Conservation (phyloP, 2,113 vertebrate genomes). For the Bungarus multicinctus region DNA sequence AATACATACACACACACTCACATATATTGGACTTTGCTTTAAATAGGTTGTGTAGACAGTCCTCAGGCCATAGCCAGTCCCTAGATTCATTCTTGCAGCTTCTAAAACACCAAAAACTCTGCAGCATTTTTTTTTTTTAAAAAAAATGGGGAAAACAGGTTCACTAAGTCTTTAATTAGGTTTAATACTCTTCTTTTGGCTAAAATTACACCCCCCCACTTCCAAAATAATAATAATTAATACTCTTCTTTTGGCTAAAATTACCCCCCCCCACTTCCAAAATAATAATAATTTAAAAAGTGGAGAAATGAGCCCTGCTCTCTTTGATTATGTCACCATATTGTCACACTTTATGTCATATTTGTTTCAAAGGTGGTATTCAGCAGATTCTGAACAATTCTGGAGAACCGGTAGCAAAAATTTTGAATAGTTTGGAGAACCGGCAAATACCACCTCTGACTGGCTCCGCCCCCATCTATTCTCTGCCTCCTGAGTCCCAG, state of each 20-base stretch:
- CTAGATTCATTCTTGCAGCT: not conserved
- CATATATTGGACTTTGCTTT: not conserved
- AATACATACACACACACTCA: not conserved
- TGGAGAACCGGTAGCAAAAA: no score
- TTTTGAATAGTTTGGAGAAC: no score
- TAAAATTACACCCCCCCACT: not conserved
- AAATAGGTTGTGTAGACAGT: not conserved
- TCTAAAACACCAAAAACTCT: not conserved
- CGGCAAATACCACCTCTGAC: no score
- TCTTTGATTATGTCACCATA: not conserved
- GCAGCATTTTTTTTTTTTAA: not conserved
- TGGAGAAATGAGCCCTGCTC: not conserved
- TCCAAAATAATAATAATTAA: no score
- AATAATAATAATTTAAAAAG: not conserved
- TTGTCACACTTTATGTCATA: not conserved
- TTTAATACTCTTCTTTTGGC: not conserved
- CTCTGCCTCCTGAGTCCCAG: no score
- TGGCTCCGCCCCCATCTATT: no score
- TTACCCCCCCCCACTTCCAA: not conserved
- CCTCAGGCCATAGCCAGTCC: not conserved
- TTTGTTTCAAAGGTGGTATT: not conserved
- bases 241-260: no score
- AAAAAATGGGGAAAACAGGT: not conserved
- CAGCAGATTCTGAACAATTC: no score
- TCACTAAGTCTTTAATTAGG: not conserved